Evolutionary conservation across 1,140 invertebrate genomes (phyloP), one percentile per base, ranked within the genome.

Genomic region (Vanessa tameamea): DNA sequence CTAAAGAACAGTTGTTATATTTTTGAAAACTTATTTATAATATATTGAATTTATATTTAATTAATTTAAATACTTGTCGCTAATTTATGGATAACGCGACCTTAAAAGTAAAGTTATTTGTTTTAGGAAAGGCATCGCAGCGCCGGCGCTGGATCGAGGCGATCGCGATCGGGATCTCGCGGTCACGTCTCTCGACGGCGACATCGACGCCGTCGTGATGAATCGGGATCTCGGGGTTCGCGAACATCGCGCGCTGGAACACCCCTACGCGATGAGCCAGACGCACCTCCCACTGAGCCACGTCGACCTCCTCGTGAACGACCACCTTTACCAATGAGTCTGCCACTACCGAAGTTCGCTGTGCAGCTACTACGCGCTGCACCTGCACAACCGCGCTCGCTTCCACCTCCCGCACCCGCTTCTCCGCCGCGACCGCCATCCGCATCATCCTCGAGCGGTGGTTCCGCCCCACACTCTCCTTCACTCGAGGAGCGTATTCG

Each of bases 271-370:
- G 97, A 97, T 88, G 97, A 98, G 82, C 96, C 96, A 1, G 96
- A 97, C 82, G 96, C 95, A 59, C 89, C 94, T 70, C 96, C 96
- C 4, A 94, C 94, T 53, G 96, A 97, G 80, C 96, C 96, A 11
- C 93, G 96, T 43, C 94, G 95, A 16, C 90, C 94, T 37, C 93
- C 94, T 11, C 85, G 93, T 9, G 95, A 95, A 82, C 94, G 95
- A 14, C 95, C 94, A 72, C 86, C 87, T 65, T 93, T 94, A 69
- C 96, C 97, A 6, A 93, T 98, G 78, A 96, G 96, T 73, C 87
- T 98, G 70, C 97, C 97, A 5, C 90, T 98, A 75, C 97, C 97
- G 3, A 95, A 96, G 87, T 98, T 98, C 85, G 97, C 97, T 13
- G 94, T 96, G 65, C 95, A 96, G 86, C 73, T 90, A 59, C 94